phyloP scores from a whole-genome alignment of 1,140 invertebrate species.

The Kradibia gibbosae region DNA sequence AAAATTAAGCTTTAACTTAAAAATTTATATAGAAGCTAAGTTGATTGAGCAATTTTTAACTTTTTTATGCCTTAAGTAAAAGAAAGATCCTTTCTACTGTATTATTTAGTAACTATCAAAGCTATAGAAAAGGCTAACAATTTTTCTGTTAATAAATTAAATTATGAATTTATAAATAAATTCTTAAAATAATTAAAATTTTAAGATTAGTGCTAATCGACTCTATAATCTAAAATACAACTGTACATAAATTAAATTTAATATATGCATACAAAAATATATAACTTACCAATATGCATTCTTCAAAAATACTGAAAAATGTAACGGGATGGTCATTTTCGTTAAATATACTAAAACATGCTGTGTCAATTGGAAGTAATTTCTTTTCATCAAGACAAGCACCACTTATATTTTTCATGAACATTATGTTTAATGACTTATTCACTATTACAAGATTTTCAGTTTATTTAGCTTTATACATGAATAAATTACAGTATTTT shows the following conservation, averaged over 20 bases:
- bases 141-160: too few species aligned
- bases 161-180: too few species aligned
- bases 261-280: slow-evolving; percentile 26
- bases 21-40: too few species aligned
- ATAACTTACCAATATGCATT: slow-evolving; percentile 66
- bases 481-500: background rate
- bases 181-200: too few species aligned
- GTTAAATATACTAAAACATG: slow-evolving; percentile 71
- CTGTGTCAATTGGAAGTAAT: slow-evolving; percentile 69
- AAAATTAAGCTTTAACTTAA: background rate
- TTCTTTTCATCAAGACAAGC: slow-evolving; percentile 53
- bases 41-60: too few species aligned
- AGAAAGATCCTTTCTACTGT: too few species aligned
- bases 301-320: slow-evolving; percentile 65
- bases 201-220: slow-evolving; percentile 10
- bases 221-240: background rate
- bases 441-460: background rate
- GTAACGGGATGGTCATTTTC: slow-evolving; percentile 56
- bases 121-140: too few species aligned
- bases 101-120: too few species aligned
- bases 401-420: slow-evolving; percentile 52
- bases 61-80: too few species aligned
- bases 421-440: slow-evolving; percentile 48
- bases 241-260: slow-evolving; percentile 11
- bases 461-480: background rate